Evolutionary conservation across 2,797 vertebrate species (phyloP), one percentile per base, ranked within the genome.

Genomic region (Zalophus californianus): DNA sequence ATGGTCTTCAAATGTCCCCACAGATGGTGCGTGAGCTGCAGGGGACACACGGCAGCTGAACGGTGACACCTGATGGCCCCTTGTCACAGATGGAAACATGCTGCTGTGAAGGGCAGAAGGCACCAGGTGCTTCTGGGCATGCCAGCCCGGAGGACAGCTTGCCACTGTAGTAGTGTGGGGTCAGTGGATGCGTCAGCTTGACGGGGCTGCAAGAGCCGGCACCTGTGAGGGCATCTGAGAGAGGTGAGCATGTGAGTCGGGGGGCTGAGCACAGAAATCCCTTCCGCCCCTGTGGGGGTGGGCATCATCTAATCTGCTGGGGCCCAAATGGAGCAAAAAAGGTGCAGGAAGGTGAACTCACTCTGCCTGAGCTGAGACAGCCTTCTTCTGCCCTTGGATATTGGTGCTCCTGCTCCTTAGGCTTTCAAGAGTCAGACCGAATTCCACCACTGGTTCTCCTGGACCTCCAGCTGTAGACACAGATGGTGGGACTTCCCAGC

Each of bases 21-120:
- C 35, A 38, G 68, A 70, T 3, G 5, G n/a, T 11, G 35, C 2
- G 10, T 21, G 20, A 20, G 18, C 68, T 21, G 20, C 68, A 38
- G n/a, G 66, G 66, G 62, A 20, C 66, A 27, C 16, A 35, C 4
- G 8, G 66, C 66, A 2, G 18, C 66, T 20, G 18, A 2, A 16
- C 3, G 9, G 15, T 20, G 32, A 15, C 29, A 14, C 66, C 66
- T 35, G n/a, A 32, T 0, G 9, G n/a, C 66, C n/a, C n/a, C 15
- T 18, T 1, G 4, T 20, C 66, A 3, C 4, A 4, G n/a, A 10
- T 10, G n/a, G n/a, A 35, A n/a, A 32, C n/a, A 18, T 18, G 6
- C 32, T 10, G 64, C 18, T 4, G 7, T 20, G 27, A 32, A 32
- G 29, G 29, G 29, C 73, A 32, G 68, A 27, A 16, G 72, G 72